phyloP scores from a whole-genome alignment of 2,888 invertebrate species.

The Invenusta paracnida region DNA sequence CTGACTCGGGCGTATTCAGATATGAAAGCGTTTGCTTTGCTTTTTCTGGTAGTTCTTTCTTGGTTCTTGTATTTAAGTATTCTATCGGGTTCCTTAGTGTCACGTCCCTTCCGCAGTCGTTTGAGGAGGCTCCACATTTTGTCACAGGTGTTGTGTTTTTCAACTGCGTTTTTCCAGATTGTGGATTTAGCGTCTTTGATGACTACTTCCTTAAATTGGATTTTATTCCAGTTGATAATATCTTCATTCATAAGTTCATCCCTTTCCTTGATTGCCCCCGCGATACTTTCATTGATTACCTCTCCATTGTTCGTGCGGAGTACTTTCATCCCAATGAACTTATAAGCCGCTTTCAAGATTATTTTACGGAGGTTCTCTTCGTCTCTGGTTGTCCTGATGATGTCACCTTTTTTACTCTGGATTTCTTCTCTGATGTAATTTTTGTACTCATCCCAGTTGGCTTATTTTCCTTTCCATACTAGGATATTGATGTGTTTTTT shows the following conservation, averaged over 20 bases:
- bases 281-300: too few relatives aligned
- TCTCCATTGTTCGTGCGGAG: too few relatives aligned
- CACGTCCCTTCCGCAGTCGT: not conserved
- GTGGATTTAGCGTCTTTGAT: not conserved
- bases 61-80: not conserved
- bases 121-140: not conserved
- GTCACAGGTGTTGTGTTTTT: not conserved
- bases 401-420: not conserved
- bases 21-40: not conserved
- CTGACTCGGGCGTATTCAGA: not conserved
- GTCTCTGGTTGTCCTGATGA: not conserved
- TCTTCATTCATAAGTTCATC: not conserved
- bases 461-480: not conserved
- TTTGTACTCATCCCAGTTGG: not conserved
- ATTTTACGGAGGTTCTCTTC: not conserved
- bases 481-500: not conserved
- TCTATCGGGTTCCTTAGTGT: not conserved
- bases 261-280: not conserved
- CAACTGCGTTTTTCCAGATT: not conserved
- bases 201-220: not conserved
- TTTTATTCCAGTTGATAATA: not conserved
- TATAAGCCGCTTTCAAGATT: not conserved
- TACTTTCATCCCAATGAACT: not conserved
- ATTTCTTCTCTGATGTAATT: not conserved
- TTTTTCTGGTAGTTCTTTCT: not conserved